These are phyloP conservation scores for Coecobrya sp. DNA, from an alignment of 2,888 invertebrate species.

Conservation along the genomic window DNA sequence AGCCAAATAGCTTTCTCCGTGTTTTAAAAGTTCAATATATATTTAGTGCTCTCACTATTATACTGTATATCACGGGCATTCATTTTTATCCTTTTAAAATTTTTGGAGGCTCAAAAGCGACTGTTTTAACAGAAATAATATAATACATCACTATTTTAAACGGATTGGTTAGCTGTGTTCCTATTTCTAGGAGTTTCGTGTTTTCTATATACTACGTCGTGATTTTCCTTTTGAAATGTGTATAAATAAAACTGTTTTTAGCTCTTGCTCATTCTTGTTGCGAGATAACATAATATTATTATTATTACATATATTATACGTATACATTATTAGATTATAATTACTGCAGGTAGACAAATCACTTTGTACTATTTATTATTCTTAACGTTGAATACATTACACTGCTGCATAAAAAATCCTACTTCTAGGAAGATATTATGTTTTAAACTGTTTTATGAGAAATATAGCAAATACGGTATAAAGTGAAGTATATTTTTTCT, in stretches of 20 bases:
- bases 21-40: neutral
- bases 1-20: conserved; percentile 10
- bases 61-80: neutral
- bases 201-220: neutral
- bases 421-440: neutral
- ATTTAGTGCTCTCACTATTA: neutral
- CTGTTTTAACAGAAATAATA: neutral
- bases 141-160: conserved; percentile 8
- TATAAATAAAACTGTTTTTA: neutral
- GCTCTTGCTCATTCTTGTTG: neutral
- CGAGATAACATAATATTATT: neutral
- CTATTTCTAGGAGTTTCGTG: neutral
- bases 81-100: conserved; percentile 26
- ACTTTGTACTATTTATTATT: conserved; percentile 20
- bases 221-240: neutral
- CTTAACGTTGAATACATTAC: neutral
- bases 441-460: neutral
- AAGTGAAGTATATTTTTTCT: conserved; percentile 11
- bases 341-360: conserved; percentile 46
- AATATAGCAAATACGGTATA: conserved; percentile 17
- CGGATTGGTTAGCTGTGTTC: neutral
- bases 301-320: neutral
- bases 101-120: conserved; percentile 8
- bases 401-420: neutral
- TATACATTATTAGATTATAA: neutral